phyloP scores from a whole-genome alignment of 2,888 invertebrate genomes.

The Sinelater perroti region DNA sequence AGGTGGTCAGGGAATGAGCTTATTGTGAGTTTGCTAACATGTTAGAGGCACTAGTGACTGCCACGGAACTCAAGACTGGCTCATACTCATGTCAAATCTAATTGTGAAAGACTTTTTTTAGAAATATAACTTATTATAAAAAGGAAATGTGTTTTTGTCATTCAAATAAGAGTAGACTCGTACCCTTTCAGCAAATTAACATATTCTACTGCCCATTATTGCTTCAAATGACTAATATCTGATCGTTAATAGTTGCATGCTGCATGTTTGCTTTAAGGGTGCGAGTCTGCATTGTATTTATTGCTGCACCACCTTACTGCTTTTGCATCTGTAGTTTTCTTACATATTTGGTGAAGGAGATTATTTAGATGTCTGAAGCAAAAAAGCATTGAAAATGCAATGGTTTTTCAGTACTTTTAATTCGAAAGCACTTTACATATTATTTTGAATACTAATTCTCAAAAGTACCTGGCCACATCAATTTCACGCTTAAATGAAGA shows the following conservation, averaged over 20 bases:
- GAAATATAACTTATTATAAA: conserved; percentile 59
- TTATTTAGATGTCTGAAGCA: too few relatives aligned
- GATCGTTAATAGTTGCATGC: conserved; percentile 44
- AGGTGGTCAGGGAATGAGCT: conserved; percentile 28
- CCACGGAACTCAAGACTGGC: conserved; percentile 56
- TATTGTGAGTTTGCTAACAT: conserved; percentile 56
- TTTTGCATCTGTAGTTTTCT: too few relatives aligned
- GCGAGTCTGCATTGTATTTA: conserved; percentile 42
- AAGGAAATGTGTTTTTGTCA: conserved; percentile 51
- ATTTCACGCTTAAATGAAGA: too few relatives aligned
- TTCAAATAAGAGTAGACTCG: conserved; percentile 49
- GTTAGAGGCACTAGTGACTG: conserved; percentile 50
- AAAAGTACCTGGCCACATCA: too few relatives aligned
- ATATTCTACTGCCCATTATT: conserved; percentile 20
- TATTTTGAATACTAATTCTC: too few relatives aligned
- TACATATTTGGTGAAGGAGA: too few relatives aligned
- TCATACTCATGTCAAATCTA: conserved; percentile 58
- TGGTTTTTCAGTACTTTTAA: too few relatives aligned
- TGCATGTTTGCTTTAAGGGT: conserved; percentile 53
- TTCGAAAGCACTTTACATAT: too few relatives aligned
- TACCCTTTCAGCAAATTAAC: conserved; percentile 57
- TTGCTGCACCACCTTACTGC: too few relatives aligned
- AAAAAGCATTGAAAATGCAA: too few relatives aligned
- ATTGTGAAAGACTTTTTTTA: conserved; percentile 60
- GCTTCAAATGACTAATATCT: conserved; percentile 19